Conservation (phyloP, 1,140 invertebrate genomes). For the Drusus annulatus region DNA sequence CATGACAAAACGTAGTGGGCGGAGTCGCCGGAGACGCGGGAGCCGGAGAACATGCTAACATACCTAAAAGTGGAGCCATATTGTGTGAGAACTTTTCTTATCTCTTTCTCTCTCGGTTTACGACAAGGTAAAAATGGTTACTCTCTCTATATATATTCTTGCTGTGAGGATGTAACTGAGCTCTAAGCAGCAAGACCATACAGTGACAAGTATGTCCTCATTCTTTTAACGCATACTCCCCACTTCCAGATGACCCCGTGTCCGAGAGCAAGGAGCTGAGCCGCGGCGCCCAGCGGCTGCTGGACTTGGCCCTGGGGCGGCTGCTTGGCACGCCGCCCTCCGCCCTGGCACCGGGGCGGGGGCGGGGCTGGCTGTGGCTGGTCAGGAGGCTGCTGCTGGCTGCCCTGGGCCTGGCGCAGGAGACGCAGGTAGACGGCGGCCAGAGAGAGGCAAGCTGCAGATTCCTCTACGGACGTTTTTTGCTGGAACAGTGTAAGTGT, state of each 20-base stretch:
- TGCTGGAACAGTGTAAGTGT: slow-evolving; percentile 38
- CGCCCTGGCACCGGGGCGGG: neutral
- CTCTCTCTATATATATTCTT: too few relatives aligned
- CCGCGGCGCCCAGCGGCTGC: neutral
- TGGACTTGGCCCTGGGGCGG: slow-evolving; percentile 13
- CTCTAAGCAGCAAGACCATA: too few relatives aligned
- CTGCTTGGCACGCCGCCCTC: neutral
- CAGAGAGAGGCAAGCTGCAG: slow-evolving; percentile 1
- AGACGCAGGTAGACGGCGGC: slow-evolving; percentile 13
- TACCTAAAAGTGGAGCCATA: too few relatives aligned
- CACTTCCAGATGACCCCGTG: neutral
- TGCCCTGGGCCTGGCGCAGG: slow-evolving; percentile 31
- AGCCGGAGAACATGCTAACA: too few relatives aligned
- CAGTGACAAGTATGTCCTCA: too few relatives aligned
- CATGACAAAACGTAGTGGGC: too few relatives aligned
- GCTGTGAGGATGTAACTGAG: too few relatives aligned
- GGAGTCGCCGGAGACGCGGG: too few relatives aligned
- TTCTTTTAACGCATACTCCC: neutral
- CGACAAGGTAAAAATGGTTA: too few relatives aligned
- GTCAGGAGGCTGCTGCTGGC: slow-evolving; percentile 24
- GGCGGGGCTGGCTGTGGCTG: slow-evolving; percentile 48
- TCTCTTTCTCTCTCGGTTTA: too few relatives aligned
- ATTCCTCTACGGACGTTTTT: slow-evolving; percentile 28
- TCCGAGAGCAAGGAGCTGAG: slow-evolving; percentile 9
- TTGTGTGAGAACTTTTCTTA: too few relatives aligned